phyloP scores from a whole-genome alignment of 2,797 vertebrate species.

The Thunnus albacares region DNA sequence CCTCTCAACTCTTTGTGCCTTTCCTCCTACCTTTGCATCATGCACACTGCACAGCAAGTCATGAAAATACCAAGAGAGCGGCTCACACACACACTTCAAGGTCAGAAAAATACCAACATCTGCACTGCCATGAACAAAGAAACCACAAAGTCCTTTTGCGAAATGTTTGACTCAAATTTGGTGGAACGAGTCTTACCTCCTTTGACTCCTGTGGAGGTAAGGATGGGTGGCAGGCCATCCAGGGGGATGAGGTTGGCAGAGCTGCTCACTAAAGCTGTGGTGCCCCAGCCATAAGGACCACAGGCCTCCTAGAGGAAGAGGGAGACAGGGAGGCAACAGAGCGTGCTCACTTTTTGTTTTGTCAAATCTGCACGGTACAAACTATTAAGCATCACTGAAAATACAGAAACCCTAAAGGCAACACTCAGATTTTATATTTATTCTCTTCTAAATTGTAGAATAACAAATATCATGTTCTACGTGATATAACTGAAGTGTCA shows the following conservation, averaged over 20 bases:
- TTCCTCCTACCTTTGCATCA: not conserved
- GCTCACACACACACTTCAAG: not conserved
- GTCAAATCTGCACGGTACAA: not conserved
- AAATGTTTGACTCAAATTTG: not conserved
- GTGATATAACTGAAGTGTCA: not conserved
- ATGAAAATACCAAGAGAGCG: not conserved
- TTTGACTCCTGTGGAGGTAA: conserved; percentile 99
- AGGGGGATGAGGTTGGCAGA: conserved; percentile 96
- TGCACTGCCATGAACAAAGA: not conserved
- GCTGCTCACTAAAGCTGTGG: conserved; percentile 90
- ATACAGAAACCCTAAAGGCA: not conserved
- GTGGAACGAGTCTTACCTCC: conserved; percentile 88
- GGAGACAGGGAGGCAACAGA: not conserved
- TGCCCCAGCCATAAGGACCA: conserved; percentile 83
- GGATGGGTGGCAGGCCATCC: conserved; percentile 97
- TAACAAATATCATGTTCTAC: not conserved
- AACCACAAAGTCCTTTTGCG: not conserved
- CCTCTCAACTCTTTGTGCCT: not conserved
- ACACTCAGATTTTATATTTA: not conserved
- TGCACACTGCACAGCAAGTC: not conserved
- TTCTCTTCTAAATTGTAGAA: not conserved
- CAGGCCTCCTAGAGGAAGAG: conserved; percentile 82
- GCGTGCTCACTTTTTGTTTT: not conserved
- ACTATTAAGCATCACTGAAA: not conserved
- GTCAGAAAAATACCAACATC: not conserved